Base-by-base conservation (phyloP, 30 jellyfish, hydroid and myxozoan genomes). In the Nemopilema nomurai region DNA sequence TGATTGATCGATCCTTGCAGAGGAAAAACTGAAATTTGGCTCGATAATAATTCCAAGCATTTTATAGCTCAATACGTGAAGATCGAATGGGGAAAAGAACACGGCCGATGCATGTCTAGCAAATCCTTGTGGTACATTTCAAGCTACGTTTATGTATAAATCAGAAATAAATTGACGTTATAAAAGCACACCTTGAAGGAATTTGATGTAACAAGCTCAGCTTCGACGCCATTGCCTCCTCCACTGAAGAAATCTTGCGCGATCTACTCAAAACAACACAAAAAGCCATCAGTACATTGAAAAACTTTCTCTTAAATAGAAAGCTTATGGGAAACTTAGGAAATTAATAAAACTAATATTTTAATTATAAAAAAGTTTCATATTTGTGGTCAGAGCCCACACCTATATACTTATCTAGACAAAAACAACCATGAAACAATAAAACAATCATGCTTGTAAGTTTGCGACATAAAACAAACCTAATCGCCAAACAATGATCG, bases 211-310 rank as follows among this genome's bases (percentile, higher is more conserved):
- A 76, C 18, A 24, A 67, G 65, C 30, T 86, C 90, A 18, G 17
- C 66, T 20, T 82, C 50, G 16, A 86, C 23, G 18, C 95, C 95
- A 27, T 86, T 28, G 9, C 95, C 95, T 49, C 78, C 95, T 0
- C 95, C 95, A 24, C 65, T 32, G 77, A 86, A 86, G 80, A 86
- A 86, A 26, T 76, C 95, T n/a, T 62, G 76, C 18, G 80, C 85
- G 78, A 75, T 41, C 95, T 86, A 73, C 18, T 31, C 0, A 30
- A 67, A 26, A 16, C 41, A 49, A 17, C 26, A 13, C 3, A 20
- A 50, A 49, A 18, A 71, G 20, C 6, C 7, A 3, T 3, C 6
- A 20, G 4, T 20, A 64, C 74, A 18, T 25, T 16, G 8, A 64
- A 3, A 3, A 64, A 64, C 31, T 30, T 19, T 17, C 13, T 68